phyloP scores from a whole-genome alignment of 2,797 vertebrate species.

The Pipistrellus pygmaeus region DNA sequence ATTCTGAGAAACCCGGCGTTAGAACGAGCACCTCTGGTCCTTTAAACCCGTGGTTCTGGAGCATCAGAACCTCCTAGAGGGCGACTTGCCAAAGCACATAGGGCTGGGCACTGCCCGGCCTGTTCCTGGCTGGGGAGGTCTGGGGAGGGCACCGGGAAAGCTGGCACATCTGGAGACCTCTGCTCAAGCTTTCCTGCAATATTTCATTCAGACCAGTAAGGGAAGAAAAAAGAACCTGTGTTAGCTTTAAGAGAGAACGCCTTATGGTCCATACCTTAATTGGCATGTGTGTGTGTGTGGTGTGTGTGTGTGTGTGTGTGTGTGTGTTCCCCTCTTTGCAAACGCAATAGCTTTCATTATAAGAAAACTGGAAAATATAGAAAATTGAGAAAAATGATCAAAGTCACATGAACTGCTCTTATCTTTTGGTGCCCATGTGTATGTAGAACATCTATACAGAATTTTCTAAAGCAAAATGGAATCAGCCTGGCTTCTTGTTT shows the following conservation, averaged over 20 bases:
- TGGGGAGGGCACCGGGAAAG: background rate
- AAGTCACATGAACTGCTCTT: background rate
- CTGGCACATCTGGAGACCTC: background rate
- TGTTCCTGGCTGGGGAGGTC: background rate
- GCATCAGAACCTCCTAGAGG: background rate
- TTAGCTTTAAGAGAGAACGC: background rate
- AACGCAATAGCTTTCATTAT: background rate
- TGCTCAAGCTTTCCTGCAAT: background rate
- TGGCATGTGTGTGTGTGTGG: background rate
- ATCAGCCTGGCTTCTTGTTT: background rate
- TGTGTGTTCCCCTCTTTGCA: background rate
- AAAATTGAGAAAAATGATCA: background rate
- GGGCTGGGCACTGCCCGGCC: background rate
- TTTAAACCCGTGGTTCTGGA: background rate
- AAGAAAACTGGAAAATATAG: constrained; percentile 18
- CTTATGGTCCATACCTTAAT: background rate
- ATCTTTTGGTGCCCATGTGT: background rate
- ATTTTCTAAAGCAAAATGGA: constrained; percentile 47
- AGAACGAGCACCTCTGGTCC: background rate
- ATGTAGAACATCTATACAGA: background rate
- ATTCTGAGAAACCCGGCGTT: background rate
- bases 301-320: too few species aligned
- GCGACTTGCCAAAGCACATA: too few species aligned
- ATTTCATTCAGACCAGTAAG: background rate
- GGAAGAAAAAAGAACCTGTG: background rate